phyloP scores from a whole-genome alignment of 1,140 invertebrate species.

The Hydropsyche tenuis region DNA sequence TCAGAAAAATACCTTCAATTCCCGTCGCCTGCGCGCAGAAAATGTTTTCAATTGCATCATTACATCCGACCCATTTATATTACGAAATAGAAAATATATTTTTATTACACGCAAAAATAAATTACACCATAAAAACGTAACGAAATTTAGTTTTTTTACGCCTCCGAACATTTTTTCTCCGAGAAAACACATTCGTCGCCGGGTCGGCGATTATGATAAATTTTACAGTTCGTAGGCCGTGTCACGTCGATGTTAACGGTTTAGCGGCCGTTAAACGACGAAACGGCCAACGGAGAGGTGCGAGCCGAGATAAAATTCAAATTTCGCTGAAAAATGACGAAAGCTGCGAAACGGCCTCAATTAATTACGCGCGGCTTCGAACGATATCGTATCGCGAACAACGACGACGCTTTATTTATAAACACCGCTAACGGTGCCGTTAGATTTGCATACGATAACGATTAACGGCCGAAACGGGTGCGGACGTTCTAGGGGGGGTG shows the following conservation, averaged over 20 bases:
- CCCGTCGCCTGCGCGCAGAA: no score
- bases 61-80: no score
- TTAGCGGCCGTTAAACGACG: constrained; percentile 4
- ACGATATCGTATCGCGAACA: not conserved
- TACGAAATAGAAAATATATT: no score
- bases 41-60: no score
- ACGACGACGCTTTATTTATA: constrained; percentile 7
- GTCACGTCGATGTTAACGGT: constrained; percentile 14
- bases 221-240: not conserved
- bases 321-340: constrained; percentile 17
- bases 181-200: constrained; percentile 16
- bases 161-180: no score
- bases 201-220: constrained; percentile 6
- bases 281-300: not conserved
- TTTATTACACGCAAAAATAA: no score
- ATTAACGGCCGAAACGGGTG: no score
- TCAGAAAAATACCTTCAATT: no score
- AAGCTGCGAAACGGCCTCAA: not conserved
- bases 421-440: constrained; percentile 8
- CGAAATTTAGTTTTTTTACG: no score
- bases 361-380: not conserved
- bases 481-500: no score
- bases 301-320: constrained; percentile 10
- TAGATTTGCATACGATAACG: constrained; percentile 19
- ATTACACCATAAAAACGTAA: no score